Evolutionary conservation across 2,797 vertebrate species (phyloP).

Genomic region (Pogoniulus pusillus): DNA sequence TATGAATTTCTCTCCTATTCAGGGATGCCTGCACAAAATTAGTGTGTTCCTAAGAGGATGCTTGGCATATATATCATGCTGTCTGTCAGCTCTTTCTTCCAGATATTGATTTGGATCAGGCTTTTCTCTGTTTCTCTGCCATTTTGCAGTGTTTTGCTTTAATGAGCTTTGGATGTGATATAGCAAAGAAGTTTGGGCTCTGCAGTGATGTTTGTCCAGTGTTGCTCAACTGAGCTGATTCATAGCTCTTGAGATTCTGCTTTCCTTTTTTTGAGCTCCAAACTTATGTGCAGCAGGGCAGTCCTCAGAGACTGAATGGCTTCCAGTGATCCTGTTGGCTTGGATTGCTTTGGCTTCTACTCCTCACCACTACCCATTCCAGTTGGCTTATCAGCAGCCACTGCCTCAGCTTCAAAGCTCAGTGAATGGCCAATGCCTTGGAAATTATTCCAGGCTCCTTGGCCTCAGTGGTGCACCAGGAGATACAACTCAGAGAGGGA

Average conservation of each 20-base stretch:
- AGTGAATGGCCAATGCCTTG: background rate
- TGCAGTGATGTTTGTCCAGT: background rate
- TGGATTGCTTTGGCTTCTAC: background rate
- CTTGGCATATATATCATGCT: background rate
- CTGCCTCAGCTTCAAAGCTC: background rate
- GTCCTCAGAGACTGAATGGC: background rate
- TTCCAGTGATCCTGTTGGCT: background rate
- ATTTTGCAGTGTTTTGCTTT: conserved; percentile 1
- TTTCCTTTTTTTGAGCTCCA: conserved; percentile 4
- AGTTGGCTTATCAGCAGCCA: background rate
- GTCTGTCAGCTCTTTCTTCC: conserved; percentile 1
- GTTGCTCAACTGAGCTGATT: conserved; percentile 1
- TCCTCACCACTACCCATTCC: background rate
- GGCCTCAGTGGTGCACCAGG: accelerated
- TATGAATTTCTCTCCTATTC: background rate
- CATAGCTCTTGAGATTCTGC: background rate
- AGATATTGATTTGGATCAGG: background rate
- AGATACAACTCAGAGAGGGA: background rate
- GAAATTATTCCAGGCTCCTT: background rate
- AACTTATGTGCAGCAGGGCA: background rate
- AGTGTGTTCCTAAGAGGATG: background rate
- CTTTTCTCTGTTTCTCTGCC: background rate
- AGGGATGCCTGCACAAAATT: conserved; percentile 10
- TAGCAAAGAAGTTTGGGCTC: background rate
- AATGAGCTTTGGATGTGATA: background rate